Base-by-base conservation (phyloP, 2,113 vertebrate species). In the Peromyscus maniculatus region DNA sequence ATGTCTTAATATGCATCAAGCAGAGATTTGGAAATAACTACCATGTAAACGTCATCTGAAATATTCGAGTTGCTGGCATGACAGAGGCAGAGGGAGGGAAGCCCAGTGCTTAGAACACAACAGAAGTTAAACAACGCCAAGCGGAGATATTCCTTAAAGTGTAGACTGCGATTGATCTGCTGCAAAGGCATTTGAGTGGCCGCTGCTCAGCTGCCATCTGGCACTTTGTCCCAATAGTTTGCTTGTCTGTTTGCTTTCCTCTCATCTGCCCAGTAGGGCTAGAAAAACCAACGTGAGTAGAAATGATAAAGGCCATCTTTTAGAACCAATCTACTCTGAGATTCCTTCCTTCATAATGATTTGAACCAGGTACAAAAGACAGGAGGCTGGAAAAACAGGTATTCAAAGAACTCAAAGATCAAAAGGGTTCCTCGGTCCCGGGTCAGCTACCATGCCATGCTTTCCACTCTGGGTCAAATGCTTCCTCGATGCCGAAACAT, bases 1-100 rank as follows among this genome's bases (percentile, higher is more conserved):
- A 98, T 98, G 97, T 97, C 98, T 98, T 98, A 98, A 98, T 98
- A 98, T 97, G 98, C 93, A 98, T 97, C 97, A 98, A 98, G 99
- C 98, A 97, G 97, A 98, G 98, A 97, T 97, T 95, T 91, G 98
- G 98, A 98, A 98, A 96, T 87, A 97, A 96, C 96, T 97, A 97
- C 97, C 95, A 97, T 98, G 98, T 98, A 98, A 98, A 98, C 97
- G 95, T 98, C 91, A 94, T 97, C 95, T 98, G 97, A 97, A 98
- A 97, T 97, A 97, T 97, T 96, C 55, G 95, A 97, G 87, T 97
- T 91, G 95, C 97, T 98, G 94, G 97, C 96, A 64, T 59, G 97
- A 91, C 93, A 62, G 94, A 92, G 87, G 64, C n/a, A 64, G 69
- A 52, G 72, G 84, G 59, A 55, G 59, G 79, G 69, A 57, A 74